Evolutionary conservation across 2,888 invertebrate genomes (phyloP), one percentile per base, ranked within the genome.

Genomic region (Andrena fulva): DNA sequence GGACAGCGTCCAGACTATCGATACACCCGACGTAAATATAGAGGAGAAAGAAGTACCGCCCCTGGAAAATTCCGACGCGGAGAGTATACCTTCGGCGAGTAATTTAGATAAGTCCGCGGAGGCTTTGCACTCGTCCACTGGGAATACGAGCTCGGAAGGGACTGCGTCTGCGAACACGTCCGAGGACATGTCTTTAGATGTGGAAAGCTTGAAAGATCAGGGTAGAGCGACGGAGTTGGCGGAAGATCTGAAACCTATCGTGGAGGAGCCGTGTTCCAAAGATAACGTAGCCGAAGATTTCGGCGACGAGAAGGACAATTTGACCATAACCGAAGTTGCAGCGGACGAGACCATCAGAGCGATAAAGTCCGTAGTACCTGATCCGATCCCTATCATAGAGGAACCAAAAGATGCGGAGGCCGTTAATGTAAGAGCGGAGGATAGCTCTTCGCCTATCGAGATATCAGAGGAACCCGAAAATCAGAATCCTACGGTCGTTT

Each of bases 381-480:
- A 93, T 75, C 90, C 93, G 8, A 90, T 92, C 81, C 92, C 91
- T 16, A 91, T 92, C 10, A 71, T 93, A 5, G 93, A 93, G 56
- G 92, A 93, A 72, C 91, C 93, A 5, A 90, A 89, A 80, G 89
- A 90, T 5, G 52, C 60, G 10, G 85, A 89, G 60, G 78, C 78
- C 54, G 48, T 78, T 12, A 64, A 77, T 6, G 82, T 87, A 66
- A 80, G 88, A 69, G 70, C 73, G 16, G 85, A 88, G 12, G 77
- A 71, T 35, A 54, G 78, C 85, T 73, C 92, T 86, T 74, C 89
- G 81, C 78, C 88, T 82, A 77, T 84, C 42, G 87, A 91, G 86
- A 86, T 87, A 79, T 60, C 81, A 8, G 82, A 81, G 63, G 85
- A 88, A 48, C 71, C 83, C 0, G 68, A 78, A 42, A 73, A 66